Percentiles rank a stretch among this genome's conserved stretches.
phyloP scores from a whole-genome alignment of 2,113 vertebrate genomes.

The Passer domesticus region DNA sequence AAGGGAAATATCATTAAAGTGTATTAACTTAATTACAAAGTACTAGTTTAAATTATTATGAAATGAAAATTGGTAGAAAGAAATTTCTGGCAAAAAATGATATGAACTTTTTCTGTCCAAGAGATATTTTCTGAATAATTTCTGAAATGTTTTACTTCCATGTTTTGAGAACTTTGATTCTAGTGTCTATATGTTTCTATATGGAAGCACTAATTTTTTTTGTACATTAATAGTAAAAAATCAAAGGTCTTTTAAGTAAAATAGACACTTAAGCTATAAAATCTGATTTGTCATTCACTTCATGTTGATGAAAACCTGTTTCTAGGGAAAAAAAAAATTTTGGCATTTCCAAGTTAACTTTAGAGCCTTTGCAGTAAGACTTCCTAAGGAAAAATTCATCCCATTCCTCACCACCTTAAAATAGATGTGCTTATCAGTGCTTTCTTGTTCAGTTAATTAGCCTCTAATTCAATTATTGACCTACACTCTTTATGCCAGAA shows the following conservation, averaged over 20 bases:
- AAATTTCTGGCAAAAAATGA: background rate
- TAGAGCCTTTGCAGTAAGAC: background rate
- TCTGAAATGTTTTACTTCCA: background rate
- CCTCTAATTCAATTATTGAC: constrained; percentile 21
- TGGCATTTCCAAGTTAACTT: background rate
- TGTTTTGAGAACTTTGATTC: background rate
- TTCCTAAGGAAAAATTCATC: background rate
- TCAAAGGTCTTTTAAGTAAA: background rate
- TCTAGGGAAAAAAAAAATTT: background rate
- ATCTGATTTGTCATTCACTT: background rate
- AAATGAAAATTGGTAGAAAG: background rate
- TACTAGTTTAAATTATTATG: background rate
- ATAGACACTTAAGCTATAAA: background rate
- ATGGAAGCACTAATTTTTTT: background rate
- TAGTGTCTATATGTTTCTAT: background rate
- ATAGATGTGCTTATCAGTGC: background rate
- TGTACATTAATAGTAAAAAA: background rate
- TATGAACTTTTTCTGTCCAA: background rate
- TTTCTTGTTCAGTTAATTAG: constrained; percentile 8
- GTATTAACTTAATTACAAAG: constrained; percentile 24
- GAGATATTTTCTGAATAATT: background rate
- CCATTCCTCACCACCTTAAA: background rate
- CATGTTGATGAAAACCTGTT: background rate
- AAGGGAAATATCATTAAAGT: constrained; percentile 1
- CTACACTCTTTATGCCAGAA: background rate